Base-by-base conservation (phyloP, 2,888 invertebrate species). In the Yponomeuta evonymella region DNA sequence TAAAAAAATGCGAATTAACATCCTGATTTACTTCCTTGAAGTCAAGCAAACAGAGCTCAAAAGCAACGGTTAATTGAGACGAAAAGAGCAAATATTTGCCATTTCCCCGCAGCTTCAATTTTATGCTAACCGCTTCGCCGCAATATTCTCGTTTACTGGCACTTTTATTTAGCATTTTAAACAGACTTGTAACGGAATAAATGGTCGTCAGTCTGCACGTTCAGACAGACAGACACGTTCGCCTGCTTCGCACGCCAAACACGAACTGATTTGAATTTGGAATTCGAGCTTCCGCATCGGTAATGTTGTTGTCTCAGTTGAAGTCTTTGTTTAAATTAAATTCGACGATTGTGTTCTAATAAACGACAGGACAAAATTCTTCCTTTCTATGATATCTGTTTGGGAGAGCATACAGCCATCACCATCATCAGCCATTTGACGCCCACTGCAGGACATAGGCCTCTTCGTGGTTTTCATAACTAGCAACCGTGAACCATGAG, bases 231-330 rank as follows among this genome's bases (percentile, higher is more conserved):
- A 30, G 79, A 83, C 89, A 89, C 89, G 89, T 90, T 86, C 84
- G 81, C 81, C 73, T 81, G 77, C 83, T 90, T 84, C 82, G 84
- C 85, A 89, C 85, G 82, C 89, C 70, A 79, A 86, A 88, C 89
- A 89, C 89, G 89, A 87, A 89, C 87, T 90, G 89, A 89, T 90
- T 90, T 90, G 87, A 89, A 90, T 90, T 88, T 86, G 79, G 88
- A 88, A 88, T 89, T 87, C 83, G 81, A 82, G 81, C 81, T 84
- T 67, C 82, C 82, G 75, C 75, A 81, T 79, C 84, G 81, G 78
- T 76, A 77, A 75, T 79, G 80, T 76, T 76, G 51, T 5, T 58
- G 51, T 58, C 51, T 58, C 15, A 15, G 51, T 58, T 58, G 15
- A 15, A 58, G 15, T 58, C 51, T 58, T 58, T 58, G 51, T 58